Evolutionary conservation across 2,113 vertebrate species (phyloP).

Genomic region (Eonycteris spelaea): DNA sequence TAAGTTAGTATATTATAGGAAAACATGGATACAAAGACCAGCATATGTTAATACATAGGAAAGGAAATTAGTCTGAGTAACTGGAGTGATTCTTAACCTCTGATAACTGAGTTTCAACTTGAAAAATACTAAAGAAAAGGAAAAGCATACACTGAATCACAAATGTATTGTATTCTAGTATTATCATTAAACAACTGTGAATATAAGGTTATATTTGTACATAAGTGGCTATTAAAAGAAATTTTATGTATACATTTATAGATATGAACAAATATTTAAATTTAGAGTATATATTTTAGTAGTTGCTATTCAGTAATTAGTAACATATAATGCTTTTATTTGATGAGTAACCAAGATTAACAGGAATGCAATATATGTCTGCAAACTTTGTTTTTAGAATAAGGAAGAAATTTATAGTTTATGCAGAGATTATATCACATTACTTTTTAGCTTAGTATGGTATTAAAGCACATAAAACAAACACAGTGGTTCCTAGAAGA

Average conservation of each 20-base stretch:
- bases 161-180: background rate
- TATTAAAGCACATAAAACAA: slow-evolving; percentile 46
- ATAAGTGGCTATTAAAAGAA: background rate
- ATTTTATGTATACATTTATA: background rate
- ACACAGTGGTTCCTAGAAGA: background rate
- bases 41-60: background rate
- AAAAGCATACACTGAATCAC: too few species aligned
- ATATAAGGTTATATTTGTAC: background rate
- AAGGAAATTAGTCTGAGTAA: background rate
- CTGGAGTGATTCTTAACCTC: background rate
- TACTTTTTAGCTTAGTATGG: slow-evolving; percentile 1
- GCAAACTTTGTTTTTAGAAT: slow-evolving; percentile 39
- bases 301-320: background rate
- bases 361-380: background rate
- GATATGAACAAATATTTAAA: background rate
- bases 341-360: background rate
- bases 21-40: background rate
- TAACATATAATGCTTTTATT: background rate
- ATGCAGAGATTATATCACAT: slow-evolving; percentile 46
- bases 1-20: background rate
- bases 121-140: background rate
- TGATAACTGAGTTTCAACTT: background rate
- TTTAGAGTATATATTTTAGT: background rate
- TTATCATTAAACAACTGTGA: background rate
- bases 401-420: slow-evolving; percentile 28